Evolutionary conservation across 2,113 vertebrate species (phyloP), one percentile per base, ranked within the genome.

Genomic region (Chamaea fasciata): DNA sequence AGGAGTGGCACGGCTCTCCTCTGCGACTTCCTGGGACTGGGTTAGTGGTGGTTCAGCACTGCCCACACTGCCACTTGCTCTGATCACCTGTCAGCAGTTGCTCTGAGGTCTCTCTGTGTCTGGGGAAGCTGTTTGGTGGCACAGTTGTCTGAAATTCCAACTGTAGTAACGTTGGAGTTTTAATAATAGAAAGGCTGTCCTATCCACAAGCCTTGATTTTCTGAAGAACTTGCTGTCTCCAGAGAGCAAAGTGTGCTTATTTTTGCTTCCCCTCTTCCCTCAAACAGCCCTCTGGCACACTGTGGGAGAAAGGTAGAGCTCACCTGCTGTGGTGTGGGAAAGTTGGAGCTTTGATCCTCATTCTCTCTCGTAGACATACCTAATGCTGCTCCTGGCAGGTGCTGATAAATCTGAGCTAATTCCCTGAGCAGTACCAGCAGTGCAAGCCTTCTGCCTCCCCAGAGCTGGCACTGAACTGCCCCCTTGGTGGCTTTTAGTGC

Each of bases 1-100:
- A 21, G 0, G 17, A 30, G 5, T 9, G 80, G 59, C 71, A 42
- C 14, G 4, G 33, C 46, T 46, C 63, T 15, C 31, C 52, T n/a
- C 16, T 56, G 39, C 28, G 13, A 30, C 39, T 52, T 70, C 37
- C 19, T 0, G 1, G 77, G 50, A 8, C 56, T 31, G 13, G 47
- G 7, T 35, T 42, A 6, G 63, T 0, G 7, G 24, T 41, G 74
- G 26, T 60, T 41, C 28, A 80, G 65, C 1, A 2, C 62, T 3
- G 6, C 49, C 17, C 50, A 15, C 19, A 0, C 79, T 62, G 81
- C 47, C 6, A 1, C 89, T 88, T 0, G 0, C 59, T 84, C 62
- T 8, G 46, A 26, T 35, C 71, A 56, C 62, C 39, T 92, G 60
- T 26, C 78, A 81, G 63, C 31, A 0, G 47, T 56, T 87, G n/a